Base-by-base conservation (phyloP, 2,797 vertebrate species). In the Gouania willdenowi region DNA sequence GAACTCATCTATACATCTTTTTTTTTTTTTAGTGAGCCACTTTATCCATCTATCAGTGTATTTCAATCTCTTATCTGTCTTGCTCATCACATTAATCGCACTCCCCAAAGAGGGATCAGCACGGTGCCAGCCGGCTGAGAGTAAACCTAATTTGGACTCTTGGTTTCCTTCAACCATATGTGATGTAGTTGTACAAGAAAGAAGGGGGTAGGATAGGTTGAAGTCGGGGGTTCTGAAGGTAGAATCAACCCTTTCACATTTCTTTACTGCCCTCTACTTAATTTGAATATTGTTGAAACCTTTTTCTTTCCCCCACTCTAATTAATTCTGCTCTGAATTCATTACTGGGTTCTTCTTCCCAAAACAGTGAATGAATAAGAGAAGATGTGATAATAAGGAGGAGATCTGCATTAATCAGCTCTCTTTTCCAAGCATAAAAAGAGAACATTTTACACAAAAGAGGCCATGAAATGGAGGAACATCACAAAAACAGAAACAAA, bases 251-350 rank as follows among this genome's bases (percentile, higher is more conserved):
- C 23, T 8, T 32, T 35, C 30, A 18, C 41, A 37, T 25, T 14
- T 41, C 37, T 29, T 4, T 14, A 9, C 5, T 5, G 14, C 18
- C 27, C 17, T n/a, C 36, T 8, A 51, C 29, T 51, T 20, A 54
- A 47, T 66, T 45, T 29, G 36, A 58, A 75, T 57, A 71, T 71
- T 20, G 61, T 32, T 64, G 44, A 15, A 10, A 9, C 8, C 4
- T 12, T 39, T 8, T 11, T 21, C 18, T 35, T 37, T 53, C 36
- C 22, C 30, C 39, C 37, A 6, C 26, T 45, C 66, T 79, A 78
- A 80, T 86, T 82, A 82, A 84, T 82, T 82, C 77, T 62, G 68
- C 71, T 48, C 67, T 64, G 75, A 66, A 79, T 83, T 83, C 72
- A 85, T 83, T 71, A 82, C 66, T 52, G 43, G 64, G 56, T 63